Evolutionary conservation across 1,140 invertebrate genomes (phyloP), one percentile per base, ranked within the genome.

Genomic region (Colletes gigas): DNA sequence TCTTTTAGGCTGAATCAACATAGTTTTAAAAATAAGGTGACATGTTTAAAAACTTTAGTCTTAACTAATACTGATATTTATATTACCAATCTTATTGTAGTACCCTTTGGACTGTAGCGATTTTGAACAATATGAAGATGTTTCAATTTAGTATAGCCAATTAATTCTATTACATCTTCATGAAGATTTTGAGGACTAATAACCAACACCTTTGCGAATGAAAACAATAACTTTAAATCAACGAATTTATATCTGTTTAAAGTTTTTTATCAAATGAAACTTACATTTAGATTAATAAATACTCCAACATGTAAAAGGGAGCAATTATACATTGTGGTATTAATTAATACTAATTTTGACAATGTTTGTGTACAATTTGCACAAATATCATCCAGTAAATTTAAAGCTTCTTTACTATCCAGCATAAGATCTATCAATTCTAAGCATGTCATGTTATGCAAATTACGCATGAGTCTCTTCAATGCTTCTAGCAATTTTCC

Each of bases 141-240:
- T 62, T 94, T 90, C 21, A 98, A 89, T 83, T 94, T 94, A 0
- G 95, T 96, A 73, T 95, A 94, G n/a, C 95, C 94, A 54, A 97
- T 87, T 41, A 97, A 88, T 75, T 96, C 94, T 9, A 98, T 88
- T 0, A 97, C 93, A 89, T 98, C 97, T 80, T 97, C 96, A 67
- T 96, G 95, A 17, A 98, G 91, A 92, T 97, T 97, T 92, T 98
- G 97, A 0, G 97, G 97, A 88, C 96, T 97, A 21, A 98, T 95
- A 4, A 95, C 94, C 55, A 98, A 91, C 67, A 95, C 94, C 94
- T 96, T 57, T 7, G 14, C 3, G 65, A n/a, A 82, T n/a, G 21
- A 65, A 83, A 79, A 52, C 39, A 72, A 39, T 30, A 30, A 72
- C 54, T 47, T 17, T 47, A 80, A 17, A 10, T 44, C 62, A 57